Base-by-base conservation (phyloP, 2,797 vertebrate species). In the Dendrocincla tyrannina region DNA sequence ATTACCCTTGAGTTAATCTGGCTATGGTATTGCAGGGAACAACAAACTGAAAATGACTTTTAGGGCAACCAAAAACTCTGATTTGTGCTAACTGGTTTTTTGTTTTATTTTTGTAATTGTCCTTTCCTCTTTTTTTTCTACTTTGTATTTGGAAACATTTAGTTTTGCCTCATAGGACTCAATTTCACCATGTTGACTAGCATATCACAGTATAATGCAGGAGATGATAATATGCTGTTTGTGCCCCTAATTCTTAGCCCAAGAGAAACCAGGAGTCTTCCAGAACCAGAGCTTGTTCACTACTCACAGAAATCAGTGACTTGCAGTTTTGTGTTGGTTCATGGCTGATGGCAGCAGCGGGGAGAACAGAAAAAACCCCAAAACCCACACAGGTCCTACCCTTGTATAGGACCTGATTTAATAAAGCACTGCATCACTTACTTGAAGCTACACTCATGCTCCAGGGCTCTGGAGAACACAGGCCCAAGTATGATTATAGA, bases 171-270 rank as follows among this genome's bases (percentile, higher is more conserved):
- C 22, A 17, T 0, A 35, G 20, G 49, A 69, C 39, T 82, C 39
- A 6, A 23, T 35, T 67, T 77, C 18, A 84, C 20, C n/a, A 55
- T 2, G 12, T 17, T 56, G 55, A 50, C 12, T 35, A 80, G 58
- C 12, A 10, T 8, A 83, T 33, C 5, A 1, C 41, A 42, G 9
- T 42, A 44, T 20, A 39, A 60, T 0, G 0, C 2, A 66, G 64
- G 33, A 79, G 24, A 67, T 23, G 9, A 30, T 49, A 72, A 24
- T 12, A 44, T 2, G 28, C 30, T 13, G 7, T 7, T 25, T 27
- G 18, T 18, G 35, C 13, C 53, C 50, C 30, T 2, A 1, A 9
- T 28, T 75, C 37, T 59, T 11, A 87, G 33, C 18, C 55, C 50
- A 66, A 30, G 2, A 93, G 49, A 86, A 67, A 56, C 7, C 32